Percentiles rank a stretch among this genome's conserved stretches.
Evolutionary conservation across 1,140 invertebrate genomes (phyloP).

Genomic region (Pomacea maculata): DNA sequence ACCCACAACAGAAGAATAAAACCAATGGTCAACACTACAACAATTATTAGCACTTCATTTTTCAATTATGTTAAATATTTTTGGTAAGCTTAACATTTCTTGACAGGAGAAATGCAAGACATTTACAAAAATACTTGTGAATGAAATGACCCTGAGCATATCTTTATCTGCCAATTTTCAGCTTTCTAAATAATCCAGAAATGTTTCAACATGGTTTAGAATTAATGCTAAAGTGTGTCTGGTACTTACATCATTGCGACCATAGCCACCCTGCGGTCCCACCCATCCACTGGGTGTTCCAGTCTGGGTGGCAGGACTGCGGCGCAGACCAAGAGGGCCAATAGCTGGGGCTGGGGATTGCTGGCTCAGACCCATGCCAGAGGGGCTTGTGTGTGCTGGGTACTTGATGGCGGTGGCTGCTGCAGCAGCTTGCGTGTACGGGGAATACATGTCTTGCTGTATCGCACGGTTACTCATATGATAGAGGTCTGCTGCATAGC

Average conservation of each 20-base stretch:
- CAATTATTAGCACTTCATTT: too few species aligned
- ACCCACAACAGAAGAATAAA: constrained; percentile 2
- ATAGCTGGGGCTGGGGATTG: constrained; percentile 28
- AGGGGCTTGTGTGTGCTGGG: constrained; percentile 41
- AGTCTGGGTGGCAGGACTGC: constrained; percentile 36
- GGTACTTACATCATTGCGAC: constrained; percentile 44
- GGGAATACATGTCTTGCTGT: constrained; percentile 34
- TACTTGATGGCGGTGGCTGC: constrained; percentile 51
- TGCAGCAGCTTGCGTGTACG: constrained; percentile 33
- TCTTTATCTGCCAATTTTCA: too few species aligned
- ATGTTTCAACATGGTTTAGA: not conserved
- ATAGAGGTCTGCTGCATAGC: constrained; percentile 29
- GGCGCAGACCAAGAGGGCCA: constrained; percentile 36
- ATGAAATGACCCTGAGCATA: too few species aligned
- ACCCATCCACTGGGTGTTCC: constrained; percentile 31
- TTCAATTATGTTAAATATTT: too few species aligned
- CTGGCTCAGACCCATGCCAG: constrained; percentile 41
- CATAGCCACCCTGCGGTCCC: constrained; percentile 42
- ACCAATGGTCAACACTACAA: too few species aligned
- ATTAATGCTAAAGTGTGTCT: not conserved
- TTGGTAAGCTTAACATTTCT: too few species aligned
- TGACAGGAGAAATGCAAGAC: too few species aligned
- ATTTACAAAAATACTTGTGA: too few species aligned
- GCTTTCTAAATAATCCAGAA: not conserved
- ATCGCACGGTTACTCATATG: constrained; percentile 31